Evolutionary conservation across 1,140 invertebrate species (phyloP).

Genomic region (Saxidomus purpurata): DNA sequence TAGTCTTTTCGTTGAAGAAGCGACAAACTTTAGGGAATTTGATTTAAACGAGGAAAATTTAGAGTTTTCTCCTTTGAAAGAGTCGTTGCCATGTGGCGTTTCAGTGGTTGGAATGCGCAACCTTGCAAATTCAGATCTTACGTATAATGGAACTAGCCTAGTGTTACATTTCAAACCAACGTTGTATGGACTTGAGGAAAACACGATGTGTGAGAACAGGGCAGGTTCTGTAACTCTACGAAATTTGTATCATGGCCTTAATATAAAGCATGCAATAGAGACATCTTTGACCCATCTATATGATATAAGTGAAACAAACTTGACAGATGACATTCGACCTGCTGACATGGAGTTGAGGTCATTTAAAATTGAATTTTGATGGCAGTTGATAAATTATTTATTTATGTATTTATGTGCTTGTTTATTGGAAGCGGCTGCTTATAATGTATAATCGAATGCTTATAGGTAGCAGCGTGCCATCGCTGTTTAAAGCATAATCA

Average conservation of each 20-base stretch:
- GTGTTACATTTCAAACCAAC: conserved; percentile 31
- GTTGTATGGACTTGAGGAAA: background rate
- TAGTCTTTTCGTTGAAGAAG: conserved; percentile 8
- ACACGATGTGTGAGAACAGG: background rate
- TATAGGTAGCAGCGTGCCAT: too few species aligned
- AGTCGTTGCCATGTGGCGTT: conserved; percentile 37
- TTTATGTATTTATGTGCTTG: background rate
- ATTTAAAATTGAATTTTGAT: conserved; percentile 20
- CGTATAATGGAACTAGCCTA: conserved; percentile 60
- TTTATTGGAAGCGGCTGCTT: too few species aligned
- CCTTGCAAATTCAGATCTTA: conserved; percentile 9
- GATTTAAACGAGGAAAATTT: conserved; percentile 16
- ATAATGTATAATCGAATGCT: too few species aligned
- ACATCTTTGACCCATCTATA: conserved; percentile 57
- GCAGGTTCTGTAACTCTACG: background rate
- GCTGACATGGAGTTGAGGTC: conserved; percentile 46
- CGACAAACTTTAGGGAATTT: background rate
- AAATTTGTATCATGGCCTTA: background rate
- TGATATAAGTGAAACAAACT: background rate
- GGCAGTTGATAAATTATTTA: too few species aligned
- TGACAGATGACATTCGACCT: background rate
- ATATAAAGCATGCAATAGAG: conserved; percentile 35
- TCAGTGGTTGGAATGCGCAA: conserved; percentile 32
- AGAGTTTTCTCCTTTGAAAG: conserved; percentile 5
- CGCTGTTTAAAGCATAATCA: too few species aligned